Base-by-base conservation (phyloP, 1,140 invertebrate species). In the Temnothorax nylanderi region DNA sequence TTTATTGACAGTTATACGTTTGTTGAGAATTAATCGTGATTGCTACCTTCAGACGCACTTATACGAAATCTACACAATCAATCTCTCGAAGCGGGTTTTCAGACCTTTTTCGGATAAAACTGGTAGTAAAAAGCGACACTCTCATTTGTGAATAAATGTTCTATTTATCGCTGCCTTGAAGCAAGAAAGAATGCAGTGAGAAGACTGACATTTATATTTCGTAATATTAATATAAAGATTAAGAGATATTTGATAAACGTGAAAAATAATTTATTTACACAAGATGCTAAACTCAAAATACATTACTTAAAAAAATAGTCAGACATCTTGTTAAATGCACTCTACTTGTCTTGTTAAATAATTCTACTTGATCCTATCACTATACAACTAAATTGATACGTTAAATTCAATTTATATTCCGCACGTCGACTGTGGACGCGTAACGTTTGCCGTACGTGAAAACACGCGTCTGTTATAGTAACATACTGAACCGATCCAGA, bases 401-500 rank as follows among this genome's bases (percentile, higher is more conserved):
- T 26, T 26, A 49, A 80, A 47, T 34, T 26, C 13, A 3, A 85
- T 89, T 72, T 44, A 65, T 65, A 85, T 89, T 78, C 80, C 62
- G 56, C 58, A 69, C 80, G 41, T 47, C 34, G 47, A 54, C 16
- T 41, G 51, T n/a, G 26, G n/a, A 44, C 44, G 13, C 51, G 34
- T 51, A 41, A 54, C 44, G 32, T 67, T 84, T 37, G 49, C 10
- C 58, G 65, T 69, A 84, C 77, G 80, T 90, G 87, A 72, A 90
- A 86, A 89, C 87, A 86, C 69, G 85, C 81, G 58, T 85, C 37
- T 78, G 89, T 92, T 89, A 93, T 89, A 92, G 91, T 93, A 91
- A 93, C 92, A 92, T 87, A 91, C 85, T 92, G 82, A 93, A 92
- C 91, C 87, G 82, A 90, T 87, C 62, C 62, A 71, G 88, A 91